Evolutionary conservation across 2,888 invertebrate species (phyloP).

Genomic region (Tetranychus truncatus): DNA sequence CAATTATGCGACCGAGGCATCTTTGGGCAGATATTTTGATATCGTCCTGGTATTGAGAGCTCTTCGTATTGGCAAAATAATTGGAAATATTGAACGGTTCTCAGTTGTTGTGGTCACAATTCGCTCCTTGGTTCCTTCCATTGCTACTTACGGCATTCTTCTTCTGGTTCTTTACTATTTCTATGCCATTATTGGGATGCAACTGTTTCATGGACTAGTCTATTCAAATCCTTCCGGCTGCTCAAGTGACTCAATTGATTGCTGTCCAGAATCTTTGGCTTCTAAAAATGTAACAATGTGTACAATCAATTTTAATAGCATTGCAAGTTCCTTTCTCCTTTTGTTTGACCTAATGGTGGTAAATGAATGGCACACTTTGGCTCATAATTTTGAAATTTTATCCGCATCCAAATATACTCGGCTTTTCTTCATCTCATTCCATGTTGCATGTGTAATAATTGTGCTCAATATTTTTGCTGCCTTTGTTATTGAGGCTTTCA

Average conservation of each 20-base stretch:
- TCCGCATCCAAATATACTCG: conserved; percentile 29
- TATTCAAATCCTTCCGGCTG: conserved; percentile 26
- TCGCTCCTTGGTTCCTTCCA: conserved; percentile 35
- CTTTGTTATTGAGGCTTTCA: conserved; percentile 37
- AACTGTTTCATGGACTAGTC: conserved; percentile 33
- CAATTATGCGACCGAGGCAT: background rate
- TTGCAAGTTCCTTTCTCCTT: conserved; percentile 34
- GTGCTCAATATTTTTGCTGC: conserved; percentile 38
- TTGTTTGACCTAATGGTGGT: conserved; percentile 38
- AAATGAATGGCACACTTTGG: conserved; percentile 37
- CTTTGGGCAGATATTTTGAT: conserved; percentile 30
- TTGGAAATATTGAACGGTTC: conserved; percentile 35
- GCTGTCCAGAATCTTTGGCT: conserved; percentile 19
- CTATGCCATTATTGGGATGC: conserved; percentile 38
- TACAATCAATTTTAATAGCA: conserved; percentile 37
- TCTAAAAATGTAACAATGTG: conserved; percentile 30
- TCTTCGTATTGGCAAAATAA: conserved; percentile 35
- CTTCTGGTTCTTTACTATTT: conserved; percentile 36
- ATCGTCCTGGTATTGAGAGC: conserved; percentile 36
- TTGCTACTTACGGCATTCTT: conserved; percentile 35
- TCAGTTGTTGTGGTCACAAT: conserved; percentile 36
- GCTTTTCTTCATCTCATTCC: conserved; percentile 36
- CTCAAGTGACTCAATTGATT: background rate
- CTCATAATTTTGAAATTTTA: conserved; percentile 11
- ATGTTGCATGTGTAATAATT: conserved; percentile 35